Evolutionary conservation across 2,797 vertebrate species (phyloP).

Genomic region (Sparidentex hasta): DNA sequence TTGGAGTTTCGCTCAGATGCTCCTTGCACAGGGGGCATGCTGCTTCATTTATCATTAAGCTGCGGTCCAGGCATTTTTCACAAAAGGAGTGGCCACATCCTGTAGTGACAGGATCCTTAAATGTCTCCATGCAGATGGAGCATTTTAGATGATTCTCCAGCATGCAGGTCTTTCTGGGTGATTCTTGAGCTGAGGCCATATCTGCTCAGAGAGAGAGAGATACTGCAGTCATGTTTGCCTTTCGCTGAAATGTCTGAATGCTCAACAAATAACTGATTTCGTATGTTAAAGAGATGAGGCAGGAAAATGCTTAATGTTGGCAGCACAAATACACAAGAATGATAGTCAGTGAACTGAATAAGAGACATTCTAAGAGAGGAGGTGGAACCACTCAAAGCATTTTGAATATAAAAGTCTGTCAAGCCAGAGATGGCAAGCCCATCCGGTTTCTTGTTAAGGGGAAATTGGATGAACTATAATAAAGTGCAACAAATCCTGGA

Average conservation of each 20-base stretch:
- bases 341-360: too few species aligned
- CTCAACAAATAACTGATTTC: background rate
- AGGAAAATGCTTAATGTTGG: background rate
- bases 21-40: slow-evolving; percentile 73
- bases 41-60: fast-evolving
- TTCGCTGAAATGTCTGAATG: background rate
- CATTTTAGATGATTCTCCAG: slow-evolving; percentile 66
- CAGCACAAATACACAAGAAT: background rate
- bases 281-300: too few species aligned
- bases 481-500: too few species aligned
- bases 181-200: slow-evolving; percentile 39
- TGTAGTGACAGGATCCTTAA: slow-evolving; percentile 73
- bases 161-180: fast-evolving
- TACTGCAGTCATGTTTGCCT: background rate
- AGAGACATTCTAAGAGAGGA: too few species aligned
- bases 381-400: too few species aligned
- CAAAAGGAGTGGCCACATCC: slow-evolving; percentile 82
- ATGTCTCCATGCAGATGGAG: slow-evolving; percentile 68
- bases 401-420: too few species aligned
- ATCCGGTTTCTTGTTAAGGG: too few species aligned
- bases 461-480: too few species aligned
- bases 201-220: slow-evolving; percentile 20
- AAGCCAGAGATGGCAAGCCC: too few species aligned
- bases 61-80: slow-evolving; percentile 22
- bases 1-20: fast-evolving